Conservation (phyloP, 2,113 vertebrate genomes). For the Carlito syrichta region DNA sequence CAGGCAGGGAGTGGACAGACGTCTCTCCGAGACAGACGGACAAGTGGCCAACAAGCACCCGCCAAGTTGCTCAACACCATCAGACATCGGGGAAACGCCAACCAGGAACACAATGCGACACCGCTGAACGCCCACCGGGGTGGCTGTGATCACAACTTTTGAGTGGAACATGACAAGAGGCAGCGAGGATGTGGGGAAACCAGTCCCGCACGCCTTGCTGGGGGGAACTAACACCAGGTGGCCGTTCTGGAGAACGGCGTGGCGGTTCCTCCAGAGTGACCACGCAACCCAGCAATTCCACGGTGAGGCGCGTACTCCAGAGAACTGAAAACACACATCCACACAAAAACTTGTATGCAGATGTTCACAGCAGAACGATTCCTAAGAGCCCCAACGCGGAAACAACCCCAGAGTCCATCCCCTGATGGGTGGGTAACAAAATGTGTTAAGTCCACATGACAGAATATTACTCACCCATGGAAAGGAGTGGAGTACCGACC, state of each 20-base stretch:
- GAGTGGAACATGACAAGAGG: neutral
- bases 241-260: neutral
- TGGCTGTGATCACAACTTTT: rapidly evolving
- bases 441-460: rapidly evolving
- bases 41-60: neutral
- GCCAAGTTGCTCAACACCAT: rapidly evolving
- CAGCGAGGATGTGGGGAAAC: neutral
- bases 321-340: too few species aligned
- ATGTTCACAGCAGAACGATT: too few species aligned
- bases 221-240: too few species aligned
- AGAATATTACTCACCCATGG: neutral
- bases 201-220: rapidly evolving
- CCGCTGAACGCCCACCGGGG: rapidly evolving
- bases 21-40: neutral
- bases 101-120: neutral
- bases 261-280: neutral
- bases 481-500: neutral
- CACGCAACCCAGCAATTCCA: neutral
- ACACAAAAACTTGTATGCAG: too few species aligned
- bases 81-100: neutral
- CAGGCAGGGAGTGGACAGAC: neutral
- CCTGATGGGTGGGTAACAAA: rapidly evolving
- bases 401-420: neutral
- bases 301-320: rapidly evolving
- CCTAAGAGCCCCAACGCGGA: neutral